A percentile compares a stretch with the other conserved stretches of the same genome.
Conservation (phyloP, 2,113 vertebrate species). For the Saguinus imperator region DNA sequence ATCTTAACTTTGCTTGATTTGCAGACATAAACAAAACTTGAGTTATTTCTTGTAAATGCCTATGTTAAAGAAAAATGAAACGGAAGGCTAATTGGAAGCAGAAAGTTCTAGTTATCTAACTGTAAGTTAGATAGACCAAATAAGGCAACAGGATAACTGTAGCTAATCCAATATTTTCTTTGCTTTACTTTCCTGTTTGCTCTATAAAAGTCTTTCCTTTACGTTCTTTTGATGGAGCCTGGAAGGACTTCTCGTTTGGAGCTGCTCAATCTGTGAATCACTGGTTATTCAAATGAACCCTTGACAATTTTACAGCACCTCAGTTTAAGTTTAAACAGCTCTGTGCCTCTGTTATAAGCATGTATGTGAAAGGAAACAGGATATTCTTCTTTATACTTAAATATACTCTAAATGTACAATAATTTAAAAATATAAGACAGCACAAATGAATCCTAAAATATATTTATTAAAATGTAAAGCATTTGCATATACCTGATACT, state of each 20-base stretch:
- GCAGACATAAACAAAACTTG: not conserved
- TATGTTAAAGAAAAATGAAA: not conserved
- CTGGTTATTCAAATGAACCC: not conserved
- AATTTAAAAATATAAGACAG: not conserved
- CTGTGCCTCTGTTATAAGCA: not conserved
- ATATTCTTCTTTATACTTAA: not conserved
- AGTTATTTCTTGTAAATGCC: not conserved
- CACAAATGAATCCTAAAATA: not conserved
- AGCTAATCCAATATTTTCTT: not conserved
- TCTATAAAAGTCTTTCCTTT: not conserved
- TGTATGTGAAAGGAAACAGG: not conserved
- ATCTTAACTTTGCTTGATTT: not conserved
- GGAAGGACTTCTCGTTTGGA: not conserved
- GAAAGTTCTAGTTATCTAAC: not conserved
- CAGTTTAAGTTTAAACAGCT: not conserved
- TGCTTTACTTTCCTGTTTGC: not conserved
- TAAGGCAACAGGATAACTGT: no score
- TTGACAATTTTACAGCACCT: not conserved
- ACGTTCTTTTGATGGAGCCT: not conserved
- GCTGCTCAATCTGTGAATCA: not conserved
- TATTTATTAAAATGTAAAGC: not conserved
- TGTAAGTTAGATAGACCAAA: not conserved
- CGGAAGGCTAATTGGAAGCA: not conserved
- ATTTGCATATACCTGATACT: conserved; percentile 27
- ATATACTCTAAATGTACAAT: not conserved